Evolutionary conservation across 2,797 vertebrate species (phyloP), one percentile per base, ranked within the genome.

Genomic region (Gorsachius magnificus): DNA sequence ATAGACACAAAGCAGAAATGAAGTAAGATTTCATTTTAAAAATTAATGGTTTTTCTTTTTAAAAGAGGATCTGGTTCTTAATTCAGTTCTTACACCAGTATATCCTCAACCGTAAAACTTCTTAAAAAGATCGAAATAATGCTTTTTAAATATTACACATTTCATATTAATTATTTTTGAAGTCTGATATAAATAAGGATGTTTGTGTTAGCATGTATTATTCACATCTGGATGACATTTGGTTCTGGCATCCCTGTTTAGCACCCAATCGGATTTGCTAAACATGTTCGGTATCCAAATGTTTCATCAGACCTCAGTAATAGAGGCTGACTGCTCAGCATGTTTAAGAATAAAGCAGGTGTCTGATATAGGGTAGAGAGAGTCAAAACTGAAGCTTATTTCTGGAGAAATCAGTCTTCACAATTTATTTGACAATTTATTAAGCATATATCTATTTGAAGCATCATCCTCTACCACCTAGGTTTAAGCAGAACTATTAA

Each of bases 231-330:
- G 29, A 26, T 78, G 63, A 89, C 11, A 18, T 61, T 78, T 78
- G 70, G 33, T n/a, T 90, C 54, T 84, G 33, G 22, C 33, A 79
- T 56, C 26, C 31, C 16, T 41, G 9, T 71, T 83, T 5, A 63
- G 31, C 0, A 1, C 15, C 57, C 75, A 71, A 24, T 2, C 0
- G 0, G 28, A 78, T 66, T 54, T 58, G 41, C 38, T 74, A 74
- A 87, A 77, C 28, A 45, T 64, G 60, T 21, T 56, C 58, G 45
- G 20, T 29, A 61, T 9, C 31, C 20, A 87, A 56, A 79, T 1
- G 8, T 77, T 94, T 74, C 33, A 63, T 45, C n/a, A 64, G 64
- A 48, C 22, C n/a, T 36, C 20, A 53, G 0, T 21, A 51, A 76
- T 10, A 57, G 13, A 74, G 18, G 60, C 48, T 72, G 38, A 87